Conservation (phyloP, 2,797 vertebrate species). For the Spizella passerina region DNA sequence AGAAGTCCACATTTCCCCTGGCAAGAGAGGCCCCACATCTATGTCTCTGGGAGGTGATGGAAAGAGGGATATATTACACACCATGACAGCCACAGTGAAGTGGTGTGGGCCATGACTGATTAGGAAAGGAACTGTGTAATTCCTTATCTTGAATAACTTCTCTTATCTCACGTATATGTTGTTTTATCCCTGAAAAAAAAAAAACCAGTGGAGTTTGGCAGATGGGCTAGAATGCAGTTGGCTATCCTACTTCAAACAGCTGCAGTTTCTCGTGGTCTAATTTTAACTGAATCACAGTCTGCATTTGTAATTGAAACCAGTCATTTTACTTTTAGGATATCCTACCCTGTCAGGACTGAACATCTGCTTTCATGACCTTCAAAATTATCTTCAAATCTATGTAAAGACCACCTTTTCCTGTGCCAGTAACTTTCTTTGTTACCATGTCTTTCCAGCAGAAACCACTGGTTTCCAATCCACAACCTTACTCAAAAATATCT, state of each 20-base stretch:
- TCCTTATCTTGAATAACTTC: constrained; percentile 26
- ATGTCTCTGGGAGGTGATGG: neutral
- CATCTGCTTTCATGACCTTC: constrained; percentile 11
- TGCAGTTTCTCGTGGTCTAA: neutral
- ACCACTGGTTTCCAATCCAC: neutral
- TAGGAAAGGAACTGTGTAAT: neutral
- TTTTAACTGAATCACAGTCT: constrained; percentile 31
- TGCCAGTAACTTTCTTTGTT: neutral
- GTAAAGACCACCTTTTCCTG: neutral
- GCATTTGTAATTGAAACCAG: constrained; percentile 33
- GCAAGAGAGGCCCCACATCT: neutral
- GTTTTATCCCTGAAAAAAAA: neutral
- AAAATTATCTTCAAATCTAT: neutral
- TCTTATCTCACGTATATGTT: constrained; percentile 5
- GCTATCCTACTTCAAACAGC: constrained; percentile 15
- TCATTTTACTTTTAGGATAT: constrained; percentile 33
- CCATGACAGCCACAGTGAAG: neutral
- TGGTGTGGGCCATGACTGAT: neutral
- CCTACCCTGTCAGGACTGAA: neutral
- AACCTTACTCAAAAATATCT: neutral
- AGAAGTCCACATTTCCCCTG: neutral
- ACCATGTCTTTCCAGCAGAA: neutral
- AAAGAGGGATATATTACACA: neutral
- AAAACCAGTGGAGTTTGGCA: neutral
- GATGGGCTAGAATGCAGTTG: neutral